Evolutionary conservation across 2,113 vertebrate species (phyloP), one percentile per base, ranked within the genome.

Genomic region (Rattus rattus): DNA sequence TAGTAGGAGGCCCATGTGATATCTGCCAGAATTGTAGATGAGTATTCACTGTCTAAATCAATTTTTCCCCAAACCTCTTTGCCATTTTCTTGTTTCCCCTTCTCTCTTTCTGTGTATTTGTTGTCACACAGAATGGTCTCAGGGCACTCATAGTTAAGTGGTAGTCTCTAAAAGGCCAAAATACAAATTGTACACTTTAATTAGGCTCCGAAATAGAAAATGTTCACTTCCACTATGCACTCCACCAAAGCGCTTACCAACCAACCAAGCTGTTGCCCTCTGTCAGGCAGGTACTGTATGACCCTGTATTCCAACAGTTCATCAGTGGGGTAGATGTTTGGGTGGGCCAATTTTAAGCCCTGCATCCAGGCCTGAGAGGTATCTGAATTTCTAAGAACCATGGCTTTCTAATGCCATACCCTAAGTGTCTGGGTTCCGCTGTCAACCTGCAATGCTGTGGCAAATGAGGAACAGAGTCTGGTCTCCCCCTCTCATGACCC

Each of bases 391-490:
- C 11, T 67, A 67, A 12, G 26, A 26, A 9, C 65, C 9, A 28
- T 30, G 28, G 22, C 65, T 67, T 67, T 30, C 11, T 6, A 67
- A 28, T 65, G 26, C 2, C 2, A 65, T 11, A 67, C 26, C 11
- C 11, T 67, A 10, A 67, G 11, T 2, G 2, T 0, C 3, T 30
- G 8, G 10, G 4, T 11, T 67, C 4, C 28, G 10, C 10, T 30
- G 26, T 16, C 65, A 67, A 26, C 4, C 4, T 0, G 28, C 9
- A 67, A 8, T 63, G 22, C 24, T 26, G 24, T 26, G 61, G 8
- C 19, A 22, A 63, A 12, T 30, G 26, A 67, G 3, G 26, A 67
- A 67, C 3, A 30, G 28, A 67, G 0, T 11, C 8, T 67, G 28
- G 7, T 67, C 65, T 67, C 11, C 28, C 10, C 30, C 65, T 67